Evolutionary conservation across 2,797 vertebrate species (phyloP).

Genomic region (Coracias cyanogaster): DNA sequence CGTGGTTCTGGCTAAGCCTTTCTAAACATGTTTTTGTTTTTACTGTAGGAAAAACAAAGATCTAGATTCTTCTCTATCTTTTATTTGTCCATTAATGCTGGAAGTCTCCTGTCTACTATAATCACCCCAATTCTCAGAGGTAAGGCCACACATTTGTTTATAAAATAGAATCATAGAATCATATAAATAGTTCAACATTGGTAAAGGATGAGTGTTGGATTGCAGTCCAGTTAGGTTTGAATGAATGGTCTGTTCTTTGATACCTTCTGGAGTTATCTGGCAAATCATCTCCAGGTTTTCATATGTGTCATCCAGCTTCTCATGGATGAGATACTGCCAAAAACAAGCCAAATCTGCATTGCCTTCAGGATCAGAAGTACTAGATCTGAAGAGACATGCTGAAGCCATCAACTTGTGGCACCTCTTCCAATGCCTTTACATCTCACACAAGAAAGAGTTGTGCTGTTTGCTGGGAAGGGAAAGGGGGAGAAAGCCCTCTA

Average conservation of each 20-base stretch:
- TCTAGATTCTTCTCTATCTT: constrained; percentile 94
- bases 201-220: not conserved
- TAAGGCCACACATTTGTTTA: constrained; percentile 54
- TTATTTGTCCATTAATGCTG: constrained; percentile 93
- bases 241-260: not conserved
- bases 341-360: not conserved
- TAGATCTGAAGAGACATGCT: not conserved
- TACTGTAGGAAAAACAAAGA: constrained; percentile 87
- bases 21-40: constrained; percentile 13
- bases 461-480: not conserved
- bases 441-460: not conserved
- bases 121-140: constrained; percentile 93
- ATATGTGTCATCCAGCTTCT: not conserved
- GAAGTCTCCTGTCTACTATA: constrained; percentile 93
- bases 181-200: not conserved
- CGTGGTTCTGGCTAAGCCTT: not conserved
- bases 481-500: not conserved
- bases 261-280: not conserved
- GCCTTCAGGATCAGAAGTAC: not conserved
- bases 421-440: not conserved
- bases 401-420: not conserved
- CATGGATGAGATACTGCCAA: not conserved
- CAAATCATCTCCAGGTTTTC: not conserved
- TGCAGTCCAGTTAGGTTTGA: not conserved
- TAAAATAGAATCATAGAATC: no score